These are phyloP conservation scores for Heterodera filipjevi DNA, from an alignment of 2,888 invertebrate genomes.

Conservation along the genomic window DNA sequence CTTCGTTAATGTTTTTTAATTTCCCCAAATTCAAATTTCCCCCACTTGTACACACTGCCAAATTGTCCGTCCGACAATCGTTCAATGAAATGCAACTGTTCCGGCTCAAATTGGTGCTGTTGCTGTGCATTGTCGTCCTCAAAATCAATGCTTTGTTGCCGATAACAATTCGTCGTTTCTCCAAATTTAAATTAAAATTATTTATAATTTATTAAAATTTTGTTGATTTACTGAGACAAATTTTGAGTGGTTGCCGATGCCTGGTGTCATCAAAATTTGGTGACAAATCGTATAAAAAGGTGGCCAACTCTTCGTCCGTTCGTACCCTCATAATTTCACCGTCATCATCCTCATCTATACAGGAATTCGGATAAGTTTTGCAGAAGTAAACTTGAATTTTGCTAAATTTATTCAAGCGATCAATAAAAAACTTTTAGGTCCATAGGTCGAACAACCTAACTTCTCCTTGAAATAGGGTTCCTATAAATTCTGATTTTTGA, in stretches of 20 bases:
- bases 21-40: too few species aligned
- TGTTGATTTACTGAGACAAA: slow-evolving; percentile 33
- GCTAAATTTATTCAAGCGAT: too few species aligned
- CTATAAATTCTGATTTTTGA: too few species aligned
- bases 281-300: slow-evolving; percentile 30
- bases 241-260: slow-evolving; percentile 22
- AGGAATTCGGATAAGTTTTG: too few species aligned
- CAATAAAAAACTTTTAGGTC: too few species aligned
- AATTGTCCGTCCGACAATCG: slow-evolving; percentile 44
- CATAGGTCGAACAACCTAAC: too few species aligned
- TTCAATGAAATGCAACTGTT: slow-evolving; percentile 39
- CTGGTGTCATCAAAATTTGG: neutral
- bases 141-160: slow-evolving; percentile 11
- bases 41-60: slow-evolving; percentile 44
- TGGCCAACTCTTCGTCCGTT: slow-evolving; percentile 44
- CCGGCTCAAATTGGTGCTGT: slow-evolving; percentile 35
- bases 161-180: neutral
- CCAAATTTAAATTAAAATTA: slow-evolving; percentile 4
- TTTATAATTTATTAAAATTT: neutral
- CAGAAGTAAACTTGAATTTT: neutral
- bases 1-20: neutral
- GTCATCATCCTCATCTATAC: slow-evolving; percentile 48
- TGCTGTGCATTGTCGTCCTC: neutral
- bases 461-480: too few species aligned
- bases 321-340: slow-evolving; percentile 43